phyloP scores from a whole-genome alignment of 2,797 vertebrate genomes.

The Aplochiton taeniatus region DNA sequence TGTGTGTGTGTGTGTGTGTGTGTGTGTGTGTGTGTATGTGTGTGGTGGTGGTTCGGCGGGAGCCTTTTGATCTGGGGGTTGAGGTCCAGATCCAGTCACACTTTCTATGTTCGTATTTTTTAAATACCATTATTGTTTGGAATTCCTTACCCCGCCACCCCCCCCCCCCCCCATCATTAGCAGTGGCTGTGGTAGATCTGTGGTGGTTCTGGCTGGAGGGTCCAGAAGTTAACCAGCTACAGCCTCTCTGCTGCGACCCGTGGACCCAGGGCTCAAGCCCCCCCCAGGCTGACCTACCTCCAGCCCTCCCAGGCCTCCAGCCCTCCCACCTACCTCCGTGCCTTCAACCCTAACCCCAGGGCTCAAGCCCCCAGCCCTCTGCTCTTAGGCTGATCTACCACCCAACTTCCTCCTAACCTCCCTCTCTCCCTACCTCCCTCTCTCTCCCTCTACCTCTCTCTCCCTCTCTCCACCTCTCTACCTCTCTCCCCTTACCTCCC shows the following conservation, averaged over 20 bases:
- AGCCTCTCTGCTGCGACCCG: slow-evolving; percentile 43
- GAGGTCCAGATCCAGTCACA: too few relatives aligned
- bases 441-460: too few relatives aligned
- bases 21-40: too few relatives aligned
- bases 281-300: slow-evolving; percentile 11
- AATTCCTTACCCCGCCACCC: neutral
- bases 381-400: too few relatives aligned
- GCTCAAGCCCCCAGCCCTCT: too few relatives aligned
- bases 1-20: too few relatives aligned
- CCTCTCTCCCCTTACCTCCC: too few relatives aligned
- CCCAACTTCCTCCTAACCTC: too few relatives aligned
- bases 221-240: slow-evolving; percentile 60
- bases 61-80: too few relatives aligned
- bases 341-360: neutral
- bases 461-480: too few relatives aligned
- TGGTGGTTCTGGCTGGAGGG: slow-evolving; percentile 46
- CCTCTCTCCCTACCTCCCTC: too few relatives aligned
- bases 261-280: slow-evolving; percentile 35
- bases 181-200: slow-evolving; percentile 46
- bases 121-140: neutral
- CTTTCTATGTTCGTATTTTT: neutral
- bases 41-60: too few relatives aligned
- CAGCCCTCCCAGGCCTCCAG: slow-evolving; percentile 9
- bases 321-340: slow-evolving; percentile 12
- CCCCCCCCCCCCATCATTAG: slow-evolving; percentile 36